Conservation (phyloP, 2,113 vertebrate species). For the Perca schrenkii region DNA sequence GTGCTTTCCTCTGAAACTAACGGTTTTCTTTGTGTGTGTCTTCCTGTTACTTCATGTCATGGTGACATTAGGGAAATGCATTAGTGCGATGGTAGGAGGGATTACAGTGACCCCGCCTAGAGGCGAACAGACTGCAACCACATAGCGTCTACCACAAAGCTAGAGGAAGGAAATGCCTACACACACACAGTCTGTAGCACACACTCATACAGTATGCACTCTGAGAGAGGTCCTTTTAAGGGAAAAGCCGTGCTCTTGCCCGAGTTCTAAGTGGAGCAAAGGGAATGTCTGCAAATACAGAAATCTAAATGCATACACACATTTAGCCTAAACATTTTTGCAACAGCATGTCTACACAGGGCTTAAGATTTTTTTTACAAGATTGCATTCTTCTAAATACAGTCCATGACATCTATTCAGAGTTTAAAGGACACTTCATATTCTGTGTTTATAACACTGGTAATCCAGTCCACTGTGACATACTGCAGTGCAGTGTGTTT, state of each 20-base stretch:
- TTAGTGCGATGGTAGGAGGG: conserved; percentile 28
- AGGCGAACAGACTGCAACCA: conserved; percentile 41
- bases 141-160: conserved; percentile 59
- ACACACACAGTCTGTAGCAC: conserved; percentile 46
- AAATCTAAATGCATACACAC: conserved; percentile 32
- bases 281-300: conserved; percentile 54
- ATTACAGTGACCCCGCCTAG: conserved; percentile 50
- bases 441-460: conserved; percentile 10
- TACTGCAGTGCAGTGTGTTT: neutral
- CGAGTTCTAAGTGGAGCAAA: conserved; percentile 54
- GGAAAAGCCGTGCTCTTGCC: conserved; percentile 57
- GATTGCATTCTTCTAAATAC: conserved; percentile 2
- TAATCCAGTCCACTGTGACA: neutral
- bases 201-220: conserved; percentile 42
- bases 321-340: conserved; percentile 21
- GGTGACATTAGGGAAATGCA: conserved; percentile 54
- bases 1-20: neutral
- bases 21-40: conserved; percentile 19
- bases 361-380: neutral
- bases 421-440: conserved; percentile 32
- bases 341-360: neutral
- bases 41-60: conserved; percentile 43
- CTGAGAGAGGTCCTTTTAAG: conserved; percentile 78
- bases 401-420: conserved; percentile 9
- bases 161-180: conserved; percentile 82